Percentiles rank a stretch among this genome's conserved stretches.
Evolutionary conservation across 2,797 vertebrate genomes (phyloP).

Genomic region (Coregonus ussuriensis): DNA sequence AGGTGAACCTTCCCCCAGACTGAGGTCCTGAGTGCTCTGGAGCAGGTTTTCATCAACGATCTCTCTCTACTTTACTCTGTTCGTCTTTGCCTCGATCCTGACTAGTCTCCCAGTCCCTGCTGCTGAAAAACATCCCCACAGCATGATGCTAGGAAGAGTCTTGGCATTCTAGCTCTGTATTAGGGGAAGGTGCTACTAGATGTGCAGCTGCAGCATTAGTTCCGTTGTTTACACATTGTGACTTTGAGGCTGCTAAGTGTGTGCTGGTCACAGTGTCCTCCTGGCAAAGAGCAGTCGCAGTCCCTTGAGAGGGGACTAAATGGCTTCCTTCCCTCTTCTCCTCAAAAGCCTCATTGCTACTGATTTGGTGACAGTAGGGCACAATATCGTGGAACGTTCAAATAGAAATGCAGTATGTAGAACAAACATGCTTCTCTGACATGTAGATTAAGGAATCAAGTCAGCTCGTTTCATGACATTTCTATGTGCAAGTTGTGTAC

Average conservation of each 20-base stretch:
- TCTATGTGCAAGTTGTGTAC: background rate
- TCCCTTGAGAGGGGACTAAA: background rate
- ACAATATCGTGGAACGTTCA: background rate
- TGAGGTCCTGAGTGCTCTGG: too few relatives aligned
- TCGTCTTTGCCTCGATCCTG: too few relatives aligned
- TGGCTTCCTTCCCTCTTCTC: background rate
- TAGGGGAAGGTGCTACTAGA: conserved; percentile 43
- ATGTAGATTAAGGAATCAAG: background rate
- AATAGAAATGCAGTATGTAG: too few relatives aligned
- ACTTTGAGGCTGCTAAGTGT: too few relatives aligned
- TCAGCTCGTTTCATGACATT: background rate
- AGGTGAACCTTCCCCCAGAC: too few relatives aligned
- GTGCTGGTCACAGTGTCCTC: conserved; percentile 27
- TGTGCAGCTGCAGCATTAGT: background rate
- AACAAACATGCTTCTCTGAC: background rate
- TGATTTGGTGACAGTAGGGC: background rate
- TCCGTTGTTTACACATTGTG: conserved; percentile 51
- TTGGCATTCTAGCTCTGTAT: conserved; percentile 45
- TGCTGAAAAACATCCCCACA: too few relatives aligned
- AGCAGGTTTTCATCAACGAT: too few relatives aligned
- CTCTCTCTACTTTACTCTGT: too few relatives aligned
- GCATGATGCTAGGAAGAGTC: too few relatives aligned
- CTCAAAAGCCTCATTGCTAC: background rate
- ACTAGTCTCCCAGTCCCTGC: too few relatives aligned
- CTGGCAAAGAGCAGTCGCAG: background rate